Base-by-base conservation (phyloP, 2,113 vertebrate species). In the Takifugu flavidus region DNA sequence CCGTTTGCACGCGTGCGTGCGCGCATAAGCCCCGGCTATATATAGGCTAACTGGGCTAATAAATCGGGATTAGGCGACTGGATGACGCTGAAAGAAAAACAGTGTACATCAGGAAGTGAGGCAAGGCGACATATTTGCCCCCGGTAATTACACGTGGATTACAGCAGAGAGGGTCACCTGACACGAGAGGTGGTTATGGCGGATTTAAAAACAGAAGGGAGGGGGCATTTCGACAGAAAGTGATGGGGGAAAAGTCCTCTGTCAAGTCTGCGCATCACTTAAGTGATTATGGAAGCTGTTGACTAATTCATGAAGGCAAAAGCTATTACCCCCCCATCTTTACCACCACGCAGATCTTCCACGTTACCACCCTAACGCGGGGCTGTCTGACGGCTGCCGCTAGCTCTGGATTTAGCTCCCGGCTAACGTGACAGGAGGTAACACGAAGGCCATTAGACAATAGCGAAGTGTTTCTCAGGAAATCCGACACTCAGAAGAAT, bases 1-100 rank as follows among this genome's bases (percentile, higher is more conserved):
- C 54, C 75, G 57, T 79, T 74, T 78, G 63, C 57, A 7, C 14
- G 42, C 44, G 56, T 25, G 49, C 13, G 57, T 28, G n/a, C 26
- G 52, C 62, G 54, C 26, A 14, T 28, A 66, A 28, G 60, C 52
- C 13, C 2, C 28, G 52, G 55, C 78, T 81, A 78, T 74, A 78
- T 82, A 70, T 85, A 84, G 78, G 72, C 49, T 68, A 82, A 84
- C 74, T 73, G 62, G 68, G 70, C 82, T 77, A 82, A 80, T 74
- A 76, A 87, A 77, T 13, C 34, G 27, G 70, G 79, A 87, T 87
- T 81, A 79, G 63, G 43, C 3, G 2, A 74, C 44, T 72, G 2
- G n/a, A 56, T 67, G 53, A 61, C n/a, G 6, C 49, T 63, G 65
- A 27, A 65, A 63, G 51, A 65, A 67, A 79, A 72, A 70, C 60